A percentile compares a stretch with the other conserved stretches of the same genome.
phyloP scores from a whole-genome alignment of 2,797 vertebrate genomes.

The Zalophus californianus region DNA sequence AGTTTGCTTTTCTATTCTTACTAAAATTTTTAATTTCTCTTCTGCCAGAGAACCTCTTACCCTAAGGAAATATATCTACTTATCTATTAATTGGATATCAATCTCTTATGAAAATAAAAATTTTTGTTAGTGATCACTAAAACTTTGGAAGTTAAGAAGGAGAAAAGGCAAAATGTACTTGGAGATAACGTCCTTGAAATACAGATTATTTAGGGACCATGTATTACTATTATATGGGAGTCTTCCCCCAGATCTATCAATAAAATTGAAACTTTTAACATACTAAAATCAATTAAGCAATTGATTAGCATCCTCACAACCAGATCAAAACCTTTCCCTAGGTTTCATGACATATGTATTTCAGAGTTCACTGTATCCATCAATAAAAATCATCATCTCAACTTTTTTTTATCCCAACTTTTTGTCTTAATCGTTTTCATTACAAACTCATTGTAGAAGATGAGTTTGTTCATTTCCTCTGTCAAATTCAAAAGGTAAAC shows the following conservation, averaged over 20 bases:
- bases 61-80: neutral
- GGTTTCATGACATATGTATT: neutral
- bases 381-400: neutral
- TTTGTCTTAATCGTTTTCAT: neutral
- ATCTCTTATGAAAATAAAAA: neutral
- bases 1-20: neutral
- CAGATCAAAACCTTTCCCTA: neutral
- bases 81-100: slow-evolving; percentile 25
- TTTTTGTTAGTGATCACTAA: neutral
- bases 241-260: neutral
- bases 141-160: neutral
- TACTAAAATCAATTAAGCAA: neutral
- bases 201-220: neutral
- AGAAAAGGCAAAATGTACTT: neutral
- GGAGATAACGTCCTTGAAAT: neutral
- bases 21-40: neutral
- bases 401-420: neutral
- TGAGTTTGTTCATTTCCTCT: neutral
- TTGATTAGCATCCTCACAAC: neutral
- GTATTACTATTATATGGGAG: neutral
- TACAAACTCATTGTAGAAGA: neutral
- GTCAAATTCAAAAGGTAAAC: neutral
- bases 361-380: neutral
- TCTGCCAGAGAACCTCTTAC: neutral
- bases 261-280: neutral